Conservation (phyloP, 2,888 invertebrate genomes). For the Embidobia sp. region DNA sequence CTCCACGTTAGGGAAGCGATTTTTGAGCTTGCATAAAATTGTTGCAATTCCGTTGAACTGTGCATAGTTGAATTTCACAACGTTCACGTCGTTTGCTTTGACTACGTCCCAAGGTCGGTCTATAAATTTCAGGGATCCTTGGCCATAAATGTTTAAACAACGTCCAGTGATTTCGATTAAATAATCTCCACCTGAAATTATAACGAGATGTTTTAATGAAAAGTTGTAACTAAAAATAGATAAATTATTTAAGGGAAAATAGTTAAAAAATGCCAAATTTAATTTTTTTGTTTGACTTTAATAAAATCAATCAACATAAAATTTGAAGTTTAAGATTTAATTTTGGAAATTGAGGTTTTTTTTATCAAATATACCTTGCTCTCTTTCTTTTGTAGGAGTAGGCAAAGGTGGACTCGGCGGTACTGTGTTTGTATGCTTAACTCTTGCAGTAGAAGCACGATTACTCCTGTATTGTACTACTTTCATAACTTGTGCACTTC, state of each 20-base stretch:
- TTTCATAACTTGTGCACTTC: constrained; percentile 79
- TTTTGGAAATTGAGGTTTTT: no score
- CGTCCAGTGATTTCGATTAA: constrained; percentile 93
- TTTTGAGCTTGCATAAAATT: constrained; percentile 88
- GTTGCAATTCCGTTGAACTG: constrained; percentile 91
- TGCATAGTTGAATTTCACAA: constrained; percentile 93
- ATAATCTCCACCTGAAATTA: constrained; percentile 89
- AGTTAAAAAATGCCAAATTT: no score
- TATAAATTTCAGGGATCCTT: constrained; percentile 91
- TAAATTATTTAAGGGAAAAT: no score
- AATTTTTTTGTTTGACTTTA: no score
- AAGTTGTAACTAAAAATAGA: no score
- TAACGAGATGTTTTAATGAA: neutral
- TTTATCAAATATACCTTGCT: constrained; percentile 84
- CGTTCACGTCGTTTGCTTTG: constrained; percentile 89
- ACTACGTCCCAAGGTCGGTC: constrained; percentile 91
- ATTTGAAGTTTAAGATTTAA: no score
- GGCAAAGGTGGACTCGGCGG: constrained; percentile 82
- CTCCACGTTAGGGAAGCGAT: constrained; percentile 91
- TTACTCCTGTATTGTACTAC: constrained; percentile 82
- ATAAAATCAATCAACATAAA: no score
- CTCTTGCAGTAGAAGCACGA: constrained; percentile 86
- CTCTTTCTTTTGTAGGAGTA: constrained; percentile 85
- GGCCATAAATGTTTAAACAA: constrained; percentile 92
- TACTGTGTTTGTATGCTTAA: constrained; percentile 83